Conservation (phyloP, 2,113 vertebrate genomes). For the Acrocephalus kingi region DNA sequence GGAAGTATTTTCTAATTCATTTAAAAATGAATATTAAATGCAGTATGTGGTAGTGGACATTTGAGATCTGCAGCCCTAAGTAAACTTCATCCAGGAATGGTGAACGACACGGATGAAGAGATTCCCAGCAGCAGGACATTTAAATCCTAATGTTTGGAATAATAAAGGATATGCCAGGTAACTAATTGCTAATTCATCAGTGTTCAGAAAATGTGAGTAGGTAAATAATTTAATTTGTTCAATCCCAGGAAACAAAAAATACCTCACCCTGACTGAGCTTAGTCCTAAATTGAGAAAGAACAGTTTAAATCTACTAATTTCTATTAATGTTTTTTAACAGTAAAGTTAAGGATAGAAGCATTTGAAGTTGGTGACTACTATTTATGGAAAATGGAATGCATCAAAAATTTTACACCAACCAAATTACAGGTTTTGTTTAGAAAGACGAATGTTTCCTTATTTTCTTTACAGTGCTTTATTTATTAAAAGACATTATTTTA, state of each 20-base stretch:
- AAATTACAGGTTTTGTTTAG: neutral
- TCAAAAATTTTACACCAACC: neutral
- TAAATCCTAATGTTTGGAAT: neutral
- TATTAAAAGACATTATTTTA: neutral
- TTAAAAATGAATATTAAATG: neutral
- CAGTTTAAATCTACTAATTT: neutral
- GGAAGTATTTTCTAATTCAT: neutral
- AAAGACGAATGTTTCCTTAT: neutral
- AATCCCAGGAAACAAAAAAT: neutral
- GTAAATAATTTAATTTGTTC: neutral
- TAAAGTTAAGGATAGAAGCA: neutral
- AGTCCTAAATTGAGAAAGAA: neutral
- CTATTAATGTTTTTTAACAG: neutral
- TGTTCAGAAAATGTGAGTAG: neutral
- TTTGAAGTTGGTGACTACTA: neutral
- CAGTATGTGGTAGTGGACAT: neutral
- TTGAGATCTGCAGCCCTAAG: neutral
- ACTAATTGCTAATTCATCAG: neutral
- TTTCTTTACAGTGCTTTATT: neutral
- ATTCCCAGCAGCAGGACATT: neutral
- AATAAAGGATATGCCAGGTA: neutral
- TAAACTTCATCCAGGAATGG: neutral
- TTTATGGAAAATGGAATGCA: neutral
- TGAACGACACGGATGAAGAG: neutral
- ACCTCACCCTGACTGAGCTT: neutral